Percentiles rank a stretch among this genome's conserved stretches.
Conservation (phyloP, 1,140 invertebrate genomes). For the Pantala flavescens region DNA sequence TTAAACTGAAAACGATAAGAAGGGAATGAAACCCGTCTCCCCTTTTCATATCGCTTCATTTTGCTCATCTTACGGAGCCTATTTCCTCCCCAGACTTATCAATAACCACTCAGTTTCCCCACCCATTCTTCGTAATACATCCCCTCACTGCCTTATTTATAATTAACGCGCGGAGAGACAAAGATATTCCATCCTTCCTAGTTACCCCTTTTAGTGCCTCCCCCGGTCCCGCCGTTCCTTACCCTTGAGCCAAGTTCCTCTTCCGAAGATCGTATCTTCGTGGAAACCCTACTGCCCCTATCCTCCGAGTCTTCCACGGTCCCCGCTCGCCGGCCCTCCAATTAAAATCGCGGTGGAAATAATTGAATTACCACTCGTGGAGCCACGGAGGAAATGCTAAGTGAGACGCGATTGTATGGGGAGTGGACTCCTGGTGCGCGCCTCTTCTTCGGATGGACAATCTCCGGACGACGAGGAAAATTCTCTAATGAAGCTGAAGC, state of each 20-base stretch:
- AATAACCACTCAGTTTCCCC: neutral
- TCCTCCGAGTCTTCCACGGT: neutral
- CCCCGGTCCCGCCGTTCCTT: neutral
- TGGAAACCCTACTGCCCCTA: neutral
- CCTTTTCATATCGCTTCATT: neutral
- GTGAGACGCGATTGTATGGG: neutral
- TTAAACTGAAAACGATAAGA: neutral
- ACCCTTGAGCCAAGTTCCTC: neutral
- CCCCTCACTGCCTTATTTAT: neutral
- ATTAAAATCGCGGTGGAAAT: conserved; percentile 9
- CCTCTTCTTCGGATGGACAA: no score
- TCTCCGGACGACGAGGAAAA: no score
- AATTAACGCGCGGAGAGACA: neutral
- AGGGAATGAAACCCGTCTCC: neutral
- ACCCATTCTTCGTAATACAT: neutral
- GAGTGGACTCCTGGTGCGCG: no score
- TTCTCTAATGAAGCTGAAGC: no score
- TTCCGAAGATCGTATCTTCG: neutral
- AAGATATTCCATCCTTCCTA: neutral
- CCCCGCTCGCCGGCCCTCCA: neutral
- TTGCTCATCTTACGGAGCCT: neutral
- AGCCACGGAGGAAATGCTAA: neutral
- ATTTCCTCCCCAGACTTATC: neutral
- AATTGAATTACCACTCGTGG: conserved; percentile 9
- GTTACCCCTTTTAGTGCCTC: neutral